phyloP scores from a whole-genome alignment of 53 echinoderm and acorn worm species.

The Hippasteria phrygiana region DNA sequence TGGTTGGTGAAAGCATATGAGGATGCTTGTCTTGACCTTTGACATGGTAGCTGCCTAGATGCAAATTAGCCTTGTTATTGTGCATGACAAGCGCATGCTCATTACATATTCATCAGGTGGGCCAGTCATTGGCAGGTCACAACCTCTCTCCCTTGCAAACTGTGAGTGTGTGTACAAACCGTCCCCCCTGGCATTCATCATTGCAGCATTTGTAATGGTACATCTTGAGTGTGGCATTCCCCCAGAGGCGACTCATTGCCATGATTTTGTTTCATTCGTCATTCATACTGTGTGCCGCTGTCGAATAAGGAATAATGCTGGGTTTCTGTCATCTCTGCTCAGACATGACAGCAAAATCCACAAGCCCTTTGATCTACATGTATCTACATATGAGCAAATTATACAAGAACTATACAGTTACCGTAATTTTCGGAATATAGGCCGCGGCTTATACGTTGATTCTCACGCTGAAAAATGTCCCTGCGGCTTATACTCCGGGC shows the following conservation, averaged over 20 bases:
- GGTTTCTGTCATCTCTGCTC: no score
- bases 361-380: no score
- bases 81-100: conserved; percentile 63
- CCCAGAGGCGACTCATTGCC: neutral
- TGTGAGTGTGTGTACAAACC: neutral
- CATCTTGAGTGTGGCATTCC: neutral
- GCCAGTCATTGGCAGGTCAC: conserved; percentile 51
- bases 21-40: conserved; percentile 19
- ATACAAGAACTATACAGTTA: no score
- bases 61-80: conserved; percentile 6
- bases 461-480: no score
- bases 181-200: conserved; percentile 6
- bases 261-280: neutral
- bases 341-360: no score
- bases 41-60: conserved; percentile 40
- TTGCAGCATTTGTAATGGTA: neutral
- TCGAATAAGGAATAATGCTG: no score
- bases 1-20: conserved; percentile 11
- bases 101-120: conserved; percentile 41
- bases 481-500: no score
- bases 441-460: no score
- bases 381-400: no score
- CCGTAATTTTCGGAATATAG: no score
- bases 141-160: neutral
- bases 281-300: no score